Evolutionary conservation across 2,797 vertebrate species (phyloP), one percentile per base, ranked within the genome.

Genomic region (Brachyrhaphis roseni): DNA sequence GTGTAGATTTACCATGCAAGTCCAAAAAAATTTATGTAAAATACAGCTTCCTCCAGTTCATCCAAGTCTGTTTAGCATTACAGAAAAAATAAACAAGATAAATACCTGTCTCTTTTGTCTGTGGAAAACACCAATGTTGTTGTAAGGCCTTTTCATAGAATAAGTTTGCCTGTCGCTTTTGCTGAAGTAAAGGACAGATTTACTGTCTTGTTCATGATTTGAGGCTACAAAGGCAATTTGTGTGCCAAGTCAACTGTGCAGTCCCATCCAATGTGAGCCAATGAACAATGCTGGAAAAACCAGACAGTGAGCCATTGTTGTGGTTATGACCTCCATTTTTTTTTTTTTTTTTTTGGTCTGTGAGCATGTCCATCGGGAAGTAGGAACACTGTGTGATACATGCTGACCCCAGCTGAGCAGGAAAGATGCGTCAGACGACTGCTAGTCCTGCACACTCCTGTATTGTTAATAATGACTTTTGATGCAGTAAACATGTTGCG

Each of bases 231-330:
- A 92, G 86, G 86, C 83, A 84, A 90, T 92, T 93, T 92, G 89
- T 93, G 84, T 90, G 83, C 72, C 75, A 89, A 90, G 88, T 91
- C 89, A 89, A 87, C 90, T 91, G 91, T 92, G 81, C 75, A 87
- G 64, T 53, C 84, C 86, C 72, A 77, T 86, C 85, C 79, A 81
- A 66, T 83, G 77, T 84, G 55, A 90, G 86, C 91, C 91, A 94
- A 90, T 88, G 87, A 74, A 55, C 78, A 23, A 80, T 82, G 82
- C 81, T 79, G 83, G 87, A 88, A 88, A 88, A 83, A 91, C 83
- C 85, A 91, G 89, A 93, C 88, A 90, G 85, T 71, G 82, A 78
- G 79, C 77, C 86, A 76, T 93, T 93, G 93, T 93, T 70, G 72
- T 83, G 68, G 71, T 86, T 86, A 88, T 89, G 88, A 91, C 90